Conservation (phyloP, 2,888 invertebrate species). For the Bellardia bayeri region DNA sequence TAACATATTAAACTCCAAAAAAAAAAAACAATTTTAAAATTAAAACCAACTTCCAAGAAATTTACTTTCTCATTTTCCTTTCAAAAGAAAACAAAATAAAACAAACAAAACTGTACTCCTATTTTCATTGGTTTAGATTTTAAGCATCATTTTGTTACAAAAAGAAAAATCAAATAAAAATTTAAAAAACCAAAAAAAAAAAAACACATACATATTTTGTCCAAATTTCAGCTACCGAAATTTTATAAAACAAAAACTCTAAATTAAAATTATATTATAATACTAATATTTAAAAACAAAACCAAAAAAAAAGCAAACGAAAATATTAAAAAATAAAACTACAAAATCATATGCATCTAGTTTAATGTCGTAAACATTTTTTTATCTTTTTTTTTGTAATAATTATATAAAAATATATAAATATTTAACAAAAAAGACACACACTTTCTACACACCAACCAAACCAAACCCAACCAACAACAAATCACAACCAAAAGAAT, state of each 20-base stretch:
- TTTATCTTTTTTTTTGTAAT: constrained; percentile 81
- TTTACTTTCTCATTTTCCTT: constrained; percentile 54
- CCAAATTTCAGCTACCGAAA: constrained; percentile 76
- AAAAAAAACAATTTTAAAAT: constrained; percentile 19
- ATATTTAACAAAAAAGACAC: constrained; percentile 74
- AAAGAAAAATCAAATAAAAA: constrained; percentile 66
- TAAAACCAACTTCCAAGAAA: constrained; percentile 72
- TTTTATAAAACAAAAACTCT: constrained; percentile 69
- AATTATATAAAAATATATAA: constrained; percentile 80
- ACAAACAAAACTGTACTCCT: constrained; percentile 39
- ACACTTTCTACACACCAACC: constrained; percentile 52
- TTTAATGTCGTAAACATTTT: constrained; percentile 82
- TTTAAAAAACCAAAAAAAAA: constrained; percentile 37
- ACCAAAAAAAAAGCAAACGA: constrained; percentile 77
- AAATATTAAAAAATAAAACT: constrained; percentile 50
- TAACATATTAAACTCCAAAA: constrained; percentile 73
- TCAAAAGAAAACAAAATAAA: constrained; percentile 51
- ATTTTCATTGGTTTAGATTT: constrained; percentile 82
- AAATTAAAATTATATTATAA: constrained; percentile 74
- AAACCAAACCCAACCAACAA: not conserved
- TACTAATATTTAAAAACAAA: constrained; percentile 75
- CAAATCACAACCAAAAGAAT: constrained; percentile 73
- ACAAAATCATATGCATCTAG: constrained; percentile 80
- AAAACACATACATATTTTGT: constrained; percentile 75
- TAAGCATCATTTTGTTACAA: constrained; percentile 76